Conservation (phyloP, 1,140 invertebrate species). For the Drosophila lini region DNA sequence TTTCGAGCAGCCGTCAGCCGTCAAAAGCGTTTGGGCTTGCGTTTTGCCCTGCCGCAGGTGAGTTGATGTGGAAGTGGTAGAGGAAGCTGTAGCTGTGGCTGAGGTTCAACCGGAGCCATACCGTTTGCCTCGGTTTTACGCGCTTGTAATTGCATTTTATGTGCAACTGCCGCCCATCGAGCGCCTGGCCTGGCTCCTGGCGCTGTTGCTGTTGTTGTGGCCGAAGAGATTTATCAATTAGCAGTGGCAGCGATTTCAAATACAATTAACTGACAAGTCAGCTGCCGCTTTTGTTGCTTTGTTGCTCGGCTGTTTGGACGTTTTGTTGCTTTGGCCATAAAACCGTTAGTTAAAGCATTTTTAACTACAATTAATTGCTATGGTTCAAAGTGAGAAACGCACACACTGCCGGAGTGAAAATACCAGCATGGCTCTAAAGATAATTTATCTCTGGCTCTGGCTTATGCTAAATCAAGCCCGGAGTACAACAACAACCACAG, state of each 20-base stretch:
- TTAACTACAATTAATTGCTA: slow-evolving; percentile 74
- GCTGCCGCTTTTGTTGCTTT: slow-evolving; percentile 43
- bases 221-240: slow-evolving; percentile 73
- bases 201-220: slow-evolving; percentile 5
- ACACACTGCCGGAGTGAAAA: slow-evolving; percentile 32
- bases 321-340: slow-evolving; percentile 54
- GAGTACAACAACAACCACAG: slow-evolving; percentile 22
- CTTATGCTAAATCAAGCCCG: slow-evolving; percentile 12
- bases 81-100: slow-evolving; percentile 26
- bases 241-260: slow-evolving; percentile 70
- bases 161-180: slow-evolving; percentile 52
- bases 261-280: slow-evolving; percentile 73
- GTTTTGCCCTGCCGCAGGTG: slow-evolving; percentile 58
- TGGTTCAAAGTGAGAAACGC: slow-evolving; percentile 54
- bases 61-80: slow-evolving; percentile 23
- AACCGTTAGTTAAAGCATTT: slow-evolving; percentile 76
- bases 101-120: slow-evolving; percentile 37
- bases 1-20: slow-evolving; percentile 15
- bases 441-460: slow-evolving; percentile 35
- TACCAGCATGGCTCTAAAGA: slow-evolving; percentile 56
- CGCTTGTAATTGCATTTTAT: slow-evolving; percentile 78
- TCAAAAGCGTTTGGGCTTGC: slow-evolving; percentile 19
- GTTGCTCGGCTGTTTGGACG: neutral
- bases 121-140: slow-evolving; percentile 61
- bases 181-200: slow-evolving; percentile 16